These are phyloP conservation scores for Nasua narica DNA, from an alignment of 2,797 vertebrate species.

Conservation along the genomic window DNA sequence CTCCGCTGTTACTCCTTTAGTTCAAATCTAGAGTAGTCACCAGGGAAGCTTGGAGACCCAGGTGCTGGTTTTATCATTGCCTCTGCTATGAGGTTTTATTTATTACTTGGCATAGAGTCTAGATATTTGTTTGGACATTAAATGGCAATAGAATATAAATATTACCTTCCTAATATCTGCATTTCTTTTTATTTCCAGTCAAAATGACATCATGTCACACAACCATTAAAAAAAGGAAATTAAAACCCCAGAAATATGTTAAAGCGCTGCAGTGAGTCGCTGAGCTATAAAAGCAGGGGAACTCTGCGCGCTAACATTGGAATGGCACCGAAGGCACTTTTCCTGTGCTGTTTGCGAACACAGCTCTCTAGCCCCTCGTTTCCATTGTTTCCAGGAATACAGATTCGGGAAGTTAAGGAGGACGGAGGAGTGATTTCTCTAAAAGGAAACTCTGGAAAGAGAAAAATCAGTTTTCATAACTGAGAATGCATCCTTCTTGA, in stretches of 20 bases:
- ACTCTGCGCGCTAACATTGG: constrained; percentile 36
- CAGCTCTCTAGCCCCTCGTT: constrained; percentile 27
- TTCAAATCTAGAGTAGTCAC: constrained; percentile 71
- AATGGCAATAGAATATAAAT: constrained; percentile 60
- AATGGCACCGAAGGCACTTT: constrained; percentile 31
- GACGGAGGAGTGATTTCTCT: not conserved
- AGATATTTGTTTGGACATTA: constrained; percentile 73
- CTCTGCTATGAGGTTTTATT: constrained; percentile 70
- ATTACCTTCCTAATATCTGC: constrained; percentile 70
- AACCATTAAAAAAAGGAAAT: constrained; percentile 77
- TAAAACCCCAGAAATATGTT: constrained; percentile 65
- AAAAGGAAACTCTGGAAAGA: constrained; percentile 75
- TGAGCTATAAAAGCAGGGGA: constrained; percentile 70
- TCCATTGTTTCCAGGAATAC: constrained; percentile 74
- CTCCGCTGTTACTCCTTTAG: constrained; percentile 58
- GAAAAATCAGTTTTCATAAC: constrained; percentile 66
- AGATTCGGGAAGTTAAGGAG: constrained; percentile 11
- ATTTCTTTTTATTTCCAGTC: constrained; percentile 76
- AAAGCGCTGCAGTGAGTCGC: not conserved
- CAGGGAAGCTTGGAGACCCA: constrained; percentile 65
- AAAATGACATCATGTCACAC: constrained; percentile 60
- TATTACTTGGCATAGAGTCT: constrained; percentile 29
- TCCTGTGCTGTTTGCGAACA: constrained; percentile 9
- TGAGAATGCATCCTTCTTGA: constrained; percentile 66
- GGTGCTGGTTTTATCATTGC: constrained; percentile 65